Conservation (phyloP, 1,140 invertebrate genomes). For the Lepidurus packardi region DNA sequence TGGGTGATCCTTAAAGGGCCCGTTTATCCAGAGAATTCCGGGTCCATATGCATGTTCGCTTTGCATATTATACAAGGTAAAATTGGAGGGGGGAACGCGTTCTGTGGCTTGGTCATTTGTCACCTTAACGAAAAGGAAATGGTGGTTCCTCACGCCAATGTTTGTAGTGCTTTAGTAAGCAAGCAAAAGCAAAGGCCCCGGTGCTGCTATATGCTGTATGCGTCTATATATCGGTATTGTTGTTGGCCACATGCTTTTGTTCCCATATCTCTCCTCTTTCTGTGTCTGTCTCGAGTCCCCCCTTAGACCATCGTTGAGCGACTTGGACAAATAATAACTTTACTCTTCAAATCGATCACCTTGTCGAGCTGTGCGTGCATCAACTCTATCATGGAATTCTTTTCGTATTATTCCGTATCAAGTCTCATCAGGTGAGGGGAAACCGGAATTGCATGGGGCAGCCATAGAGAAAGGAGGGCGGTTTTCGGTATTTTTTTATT, state of each 20-base stretch:
- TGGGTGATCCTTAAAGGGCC: too few species aligned
- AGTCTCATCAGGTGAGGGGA: slow-evolving; percentile 9
- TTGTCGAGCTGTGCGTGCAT: slow-evolving; percentile 17
- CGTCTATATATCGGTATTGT: too few species aligned
- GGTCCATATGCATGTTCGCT: too few species aligned
- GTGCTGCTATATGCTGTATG: too few species aligned
- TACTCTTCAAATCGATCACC: background rate
- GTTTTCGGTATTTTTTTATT: background rate
- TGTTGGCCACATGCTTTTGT: slow-evolving; percentile 2
- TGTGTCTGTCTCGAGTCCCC: background rate
- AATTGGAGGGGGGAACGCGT: background rate
- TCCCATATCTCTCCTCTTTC: background rate
- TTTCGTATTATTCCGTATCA: slow-evolving; percentile 6
- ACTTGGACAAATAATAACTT: slow-evolving; percentile 19
- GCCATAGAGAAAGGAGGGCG: background rate
- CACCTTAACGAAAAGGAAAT: slow-evolving; percentile 1
- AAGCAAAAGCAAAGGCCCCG: background rate
- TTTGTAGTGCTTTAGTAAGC: background rate
- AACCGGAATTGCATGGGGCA: slow-evolving; percentile 9
- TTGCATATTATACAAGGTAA: background rate
- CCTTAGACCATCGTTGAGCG: background rate
- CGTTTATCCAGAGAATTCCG: too few species aligned
- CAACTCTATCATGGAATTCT: background rate
- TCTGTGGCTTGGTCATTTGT: slow-evolving; percentile 7
- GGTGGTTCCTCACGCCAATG: slow-evolving; percentile 2